Evolutionary conservation across 2,888 invertebrate genomes (phyloP).

Genomic region (Epinotia demarniana): DNA sequence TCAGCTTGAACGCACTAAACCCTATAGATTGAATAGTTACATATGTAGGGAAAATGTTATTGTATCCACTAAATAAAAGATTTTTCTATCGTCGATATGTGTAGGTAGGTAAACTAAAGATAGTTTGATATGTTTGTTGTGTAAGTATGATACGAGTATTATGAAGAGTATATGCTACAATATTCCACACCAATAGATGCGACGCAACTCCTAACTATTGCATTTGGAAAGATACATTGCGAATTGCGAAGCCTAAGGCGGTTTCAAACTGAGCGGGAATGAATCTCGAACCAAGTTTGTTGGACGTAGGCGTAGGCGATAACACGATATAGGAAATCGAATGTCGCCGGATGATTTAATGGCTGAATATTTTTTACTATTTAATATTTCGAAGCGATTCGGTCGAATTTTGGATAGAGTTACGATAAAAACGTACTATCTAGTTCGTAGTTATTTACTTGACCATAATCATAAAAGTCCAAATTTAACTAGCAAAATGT

Average conservation of each 20-base stretch:
- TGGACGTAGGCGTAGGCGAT: constrained; percentile 13
- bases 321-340: constrained; percentile 42
- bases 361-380: constrained; percentile 23
- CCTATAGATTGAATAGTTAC: too few relatives aligned
- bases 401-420: background rate
- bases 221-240: constrained; percentile 36
- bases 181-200: constrained; percentile 20
- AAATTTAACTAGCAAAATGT: too few relatives aligned
- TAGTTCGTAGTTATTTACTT: too few relatives aligned
- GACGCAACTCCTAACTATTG: constrained; percentile 37
- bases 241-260: constrained; percentile 31
- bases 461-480: too few relatives aligned
- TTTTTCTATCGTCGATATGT: too few relatives aligned
- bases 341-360: constrained; percentile 42
- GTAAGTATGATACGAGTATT: background rate
- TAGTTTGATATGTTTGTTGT: background rate
- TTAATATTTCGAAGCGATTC: background rate
- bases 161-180: too few relatives aligned
- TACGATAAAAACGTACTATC: too few relatives aligned
- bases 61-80: too few relatives aligned
- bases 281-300: constrained; percentile 33
- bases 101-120: background rate
- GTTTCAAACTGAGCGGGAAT: constrained; percentile 25
- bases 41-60: too few relatives aligned
- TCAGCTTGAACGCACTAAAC: too few relatives aligned